Base-by-base conservation (phyloP, 2,797 vertebrate genomes). In the Ctenochaetus hawaiiensis region DNA sequence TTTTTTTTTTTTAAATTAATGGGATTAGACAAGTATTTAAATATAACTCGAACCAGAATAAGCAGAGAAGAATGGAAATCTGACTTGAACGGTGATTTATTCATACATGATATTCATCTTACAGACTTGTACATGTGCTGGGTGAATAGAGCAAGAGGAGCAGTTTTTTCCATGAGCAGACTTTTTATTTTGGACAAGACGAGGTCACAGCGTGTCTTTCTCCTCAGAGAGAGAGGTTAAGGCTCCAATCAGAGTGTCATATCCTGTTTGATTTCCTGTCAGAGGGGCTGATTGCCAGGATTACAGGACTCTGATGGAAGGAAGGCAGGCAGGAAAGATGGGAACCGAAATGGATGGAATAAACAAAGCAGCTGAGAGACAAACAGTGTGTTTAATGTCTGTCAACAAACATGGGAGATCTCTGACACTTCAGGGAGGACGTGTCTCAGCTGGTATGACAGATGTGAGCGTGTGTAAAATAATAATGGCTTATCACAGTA, bases 261-360 rank as follows among this genome's bases (percentile, higher is more conserved):
- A 74, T 83, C 77, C 78, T 61, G 59, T 89, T 85, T 84, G 83
- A 90, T 82, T 85, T 87, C 77, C 80, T 89, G 84, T 84, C 83
- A 75, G 52, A 58, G 44, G 20, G 23, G n/a, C 78, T 75, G 83
- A 87, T 78, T 30, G 58, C 48, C 59, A 34, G 65, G 80, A 81
- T 86, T 70, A 61, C 58, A 20, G 49, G 13, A 37, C 51, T 71
- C 63, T 0, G 74, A 80, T 18, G 37, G 72, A 73, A 18, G 43
- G 56, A 69, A 41, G 41, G 34, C 0, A 41, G 41, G 23, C 0
- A 30, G 13, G 11, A 45, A 63, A 13, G 72, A 76, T 57, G 49
- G 30, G 16, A 59, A 63, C 44, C 60, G 61, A 52, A 68, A 65
- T 9, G 2, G 59, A 53, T 61, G 22, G 34, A 77, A 49, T 39